Base-by-base conservation (phyloP, 2,797 vertebrate species). In the Anguilla megastoma region DNA sequence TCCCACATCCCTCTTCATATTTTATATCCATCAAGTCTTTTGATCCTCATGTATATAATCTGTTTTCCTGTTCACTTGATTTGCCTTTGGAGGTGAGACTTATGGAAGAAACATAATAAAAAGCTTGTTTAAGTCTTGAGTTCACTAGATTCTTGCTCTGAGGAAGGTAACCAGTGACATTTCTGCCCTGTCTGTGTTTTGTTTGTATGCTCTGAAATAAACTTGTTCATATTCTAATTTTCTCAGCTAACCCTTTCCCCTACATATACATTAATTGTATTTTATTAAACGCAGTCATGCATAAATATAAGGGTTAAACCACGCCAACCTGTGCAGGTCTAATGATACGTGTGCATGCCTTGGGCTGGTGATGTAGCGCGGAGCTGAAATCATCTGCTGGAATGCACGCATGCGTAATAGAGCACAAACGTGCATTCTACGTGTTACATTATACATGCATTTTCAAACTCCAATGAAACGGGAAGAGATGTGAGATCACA, bases 181-280 rank as follows among this genome's bases (percentile, higher is more conserved):
- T 92, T 95, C 93, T 94, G 95, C 95, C 95, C 96, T 96, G 94
- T 94, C 91, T 94, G 94, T 95, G 94, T 96, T 97, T 96, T 95
- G 93, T 97, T 97, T 97, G 95, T 97, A 96, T 92, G 95, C 96
- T 95, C 95, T 95, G 96, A 97, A 97, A 93, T 92, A 96, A 95
- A 95, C 92, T 97, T 96, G 94, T 95, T 96, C 95, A 94, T 95
- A 93, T 95, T 95, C 93, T 94, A 91, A 76, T 76, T 76, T 36
- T 12, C 33, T 76, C 10, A 18, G 8, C 33, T 14, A 3, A 71
- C 27, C 27, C 9, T 30, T 10, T 27, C 21, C 21, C 21, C 4
- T 45, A 82, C 45, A n/a, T 50, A n/a, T 76, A 36, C 74, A 76
- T 76, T 16, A 41, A 76, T 76, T 0, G 18, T n/a, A 82, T 48